phyloP scores from a whole-genome alignment of 1,140 invertebrate genomes.

The Pseudobourletiella spinata region DNA sequence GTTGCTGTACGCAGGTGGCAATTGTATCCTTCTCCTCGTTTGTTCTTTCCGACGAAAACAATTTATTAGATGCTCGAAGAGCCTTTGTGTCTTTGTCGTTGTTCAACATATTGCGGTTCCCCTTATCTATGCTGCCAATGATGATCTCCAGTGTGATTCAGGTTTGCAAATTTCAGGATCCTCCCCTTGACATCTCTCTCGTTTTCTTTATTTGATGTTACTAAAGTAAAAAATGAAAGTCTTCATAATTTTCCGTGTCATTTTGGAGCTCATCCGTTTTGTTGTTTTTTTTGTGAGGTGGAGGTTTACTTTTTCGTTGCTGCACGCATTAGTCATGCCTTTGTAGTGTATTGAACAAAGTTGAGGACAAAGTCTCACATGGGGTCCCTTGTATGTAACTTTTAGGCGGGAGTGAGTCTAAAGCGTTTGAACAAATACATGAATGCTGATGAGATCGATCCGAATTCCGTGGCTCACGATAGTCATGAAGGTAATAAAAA shows the following conservation, averaged over 20 bases:
- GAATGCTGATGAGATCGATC: conserved; percentile 38
- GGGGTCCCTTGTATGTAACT: too few relatives aligned
- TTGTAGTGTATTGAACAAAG: too few relatives aligned
- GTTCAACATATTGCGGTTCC: conserved; percentile 54
- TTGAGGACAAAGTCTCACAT: too few relatives aligned
- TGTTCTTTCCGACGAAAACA: conserved; percentile 41
- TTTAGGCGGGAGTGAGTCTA: conserved; percentile 38
- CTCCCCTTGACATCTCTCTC: background rate
- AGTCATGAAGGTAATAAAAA: conserved; percentile 27
- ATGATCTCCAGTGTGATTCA: conserved; percentile 18
- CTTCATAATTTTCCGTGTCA: background rate
- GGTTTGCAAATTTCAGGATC: conserved; percentile 1
- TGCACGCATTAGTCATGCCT: too few relatives aligned
- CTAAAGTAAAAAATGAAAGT: background rate
- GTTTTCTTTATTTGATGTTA: background rate
- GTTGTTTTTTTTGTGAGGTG: background rate
- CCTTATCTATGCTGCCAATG: conserved; percentile 41
- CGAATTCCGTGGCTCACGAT: conserved; percentile 35
- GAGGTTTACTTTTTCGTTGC: background rate
- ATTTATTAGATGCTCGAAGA: conserved; percentile 48
- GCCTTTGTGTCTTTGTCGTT: conserved; percentile 55
- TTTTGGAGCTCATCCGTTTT: background rate
- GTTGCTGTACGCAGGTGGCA: too few relatives aligned
- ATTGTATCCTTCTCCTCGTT: conserved; percentile 50
- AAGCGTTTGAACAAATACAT: conserved; percentile 41